Base-by-base conservation (phyloP, 2,888 invertebrate genomes). In the Pecten maximus region DNA sequence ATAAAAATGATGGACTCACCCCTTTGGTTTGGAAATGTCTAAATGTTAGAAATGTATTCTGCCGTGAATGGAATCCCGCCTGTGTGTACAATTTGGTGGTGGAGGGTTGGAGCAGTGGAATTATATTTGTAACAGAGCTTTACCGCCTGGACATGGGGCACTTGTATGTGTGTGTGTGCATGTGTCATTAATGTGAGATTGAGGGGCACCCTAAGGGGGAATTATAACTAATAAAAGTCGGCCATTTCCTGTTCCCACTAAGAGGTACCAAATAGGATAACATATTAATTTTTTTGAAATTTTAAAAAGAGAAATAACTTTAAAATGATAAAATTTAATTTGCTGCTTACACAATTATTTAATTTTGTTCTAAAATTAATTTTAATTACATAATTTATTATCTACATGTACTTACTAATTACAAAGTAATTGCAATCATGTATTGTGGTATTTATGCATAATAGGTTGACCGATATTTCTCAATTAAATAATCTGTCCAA, bases 151-250 rank as follows among this genome's bases (percentile, higher is more conserved):
- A 74, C 74, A 74, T 74, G 74, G 74, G 74, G 74, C 74, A 74
- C 74, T 74, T 74, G 74, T 74, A 28, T 74, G 74, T 74, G 60
- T 74, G 74, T 74, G 74, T 74, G 74, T 74, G 74, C 74, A 74
- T 74, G 74, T 74, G 74, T 74, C 74, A 74, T 74, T 74, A 74
- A 74, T 74, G 74, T 74, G 10, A 28, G 74, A 74, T 28, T 74
- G 60, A 23, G 74, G 74, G 74, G 74, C 74, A 28, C 74, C 19
- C 28, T 28, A 35, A 8, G 74, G 74, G 74, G 74, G 23, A 28
- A 74, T 15, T 74, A 15, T 28, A 74, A 74, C 28, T 74, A 2
- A 35, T 74, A 74, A 28, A 28, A 74, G 74, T 28, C 74, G 3
- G n/a, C 19, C 54, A 74, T 74, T 74, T 74, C 74, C 74, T 74